Conservation (phyloP, 2,888 invertebrate species). For the Frankliniella fusca region DNA sequence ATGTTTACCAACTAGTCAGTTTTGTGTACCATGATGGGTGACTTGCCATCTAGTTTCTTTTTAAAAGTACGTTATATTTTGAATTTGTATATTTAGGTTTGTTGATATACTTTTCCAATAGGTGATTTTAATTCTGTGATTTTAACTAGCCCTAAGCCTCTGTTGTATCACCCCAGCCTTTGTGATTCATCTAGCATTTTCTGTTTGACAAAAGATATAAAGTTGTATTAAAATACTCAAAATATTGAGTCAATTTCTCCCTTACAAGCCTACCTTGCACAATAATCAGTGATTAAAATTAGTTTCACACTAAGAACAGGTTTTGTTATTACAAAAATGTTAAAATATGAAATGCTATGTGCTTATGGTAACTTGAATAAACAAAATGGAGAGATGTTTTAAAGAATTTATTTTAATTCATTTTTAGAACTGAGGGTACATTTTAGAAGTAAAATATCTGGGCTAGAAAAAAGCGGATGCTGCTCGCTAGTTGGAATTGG, state of each 20-base stretch:
- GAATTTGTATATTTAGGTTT: too few relatives aligned
- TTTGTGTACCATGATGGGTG: neutral
- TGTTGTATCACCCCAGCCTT: too few relatives aligned
- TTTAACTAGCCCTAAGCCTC: neutral
- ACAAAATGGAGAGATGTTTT: neutral
- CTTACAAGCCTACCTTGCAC: neutral
- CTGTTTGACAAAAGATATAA: too few relatives aligned
- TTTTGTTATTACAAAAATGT: neutral
- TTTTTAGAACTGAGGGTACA: neutral
- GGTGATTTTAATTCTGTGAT: neutral
- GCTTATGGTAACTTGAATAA: neutral
- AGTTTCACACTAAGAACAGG: too few relatives aligned
- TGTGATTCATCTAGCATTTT: too few relatives aligned
- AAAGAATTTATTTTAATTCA: neutral
- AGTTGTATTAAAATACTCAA: too few relatives aligned
- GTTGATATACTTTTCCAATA: too few relatives aligned
- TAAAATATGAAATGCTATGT: neutral
- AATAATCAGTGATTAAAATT: neutral
- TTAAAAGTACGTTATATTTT: too few relatives aligned
- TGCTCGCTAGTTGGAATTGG: constrained; percentile 56
- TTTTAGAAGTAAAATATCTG: constrained; percentile 59
- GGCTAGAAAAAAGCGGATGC: constrained; percentile 58
- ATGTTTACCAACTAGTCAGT: neutral
- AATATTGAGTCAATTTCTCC: too few relatives aligned
- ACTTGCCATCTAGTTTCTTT: too few relatives aligned